phyloP scores from a whole-genome alignment of 2,113 vertebrate genomes.

The Sceloporus undulatus region DNA sequence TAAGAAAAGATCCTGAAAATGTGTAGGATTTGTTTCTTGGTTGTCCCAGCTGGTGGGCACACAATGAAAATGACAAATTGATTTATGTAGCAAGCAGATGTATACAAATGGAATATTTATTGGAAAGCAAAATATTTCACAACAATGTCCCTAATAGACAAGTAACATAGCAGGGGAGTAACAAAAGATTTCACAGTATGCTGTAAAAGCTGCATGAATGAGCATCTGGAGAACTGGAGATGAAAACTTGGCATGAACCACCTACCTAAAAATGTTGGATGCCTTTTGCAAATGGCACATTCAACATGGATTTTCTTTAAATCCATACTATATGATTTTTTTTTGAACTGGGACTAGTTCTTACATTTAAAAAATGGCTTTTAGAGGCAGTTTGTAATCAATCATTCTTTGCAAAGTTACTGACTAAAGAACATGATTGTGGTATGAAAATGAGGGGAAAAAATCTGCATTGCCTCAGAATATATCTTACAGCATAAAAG shows the following conservation, averaged over 20 bases:
- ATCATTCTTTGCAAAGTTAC: background rate
- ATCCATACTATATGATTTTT: background rate
- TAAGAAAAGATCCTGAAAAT: background rate
- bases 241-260: background rate
- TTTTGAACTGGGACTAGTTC: background rate
- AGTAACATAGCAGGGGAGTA: slow-evolving; percentile 11
- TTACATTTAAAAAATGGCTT: background rate
- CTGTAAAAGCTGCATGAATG: slow-evolving; percentile 17
- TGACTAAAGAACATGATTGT: slow-evolving; percentile 2
- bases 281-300: background rate
- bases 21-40: slow-evolving; percentile 20
- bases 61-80: slow-evolving; percentile 7
- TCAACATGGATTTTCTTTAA: slow-evolving; percentile 33
- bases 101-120: slow-evolving; percentile 14
- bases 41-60: background rate
- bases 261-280: slow-evolving; percentile 9
- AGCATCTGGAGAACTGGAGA: background rate
- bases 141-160: slow-evolving; percentile 16
- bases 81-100: slow-evolving; percentile 15
- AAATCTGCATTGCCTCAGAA: slow-evolving; percentile 14
- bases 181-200: slow-evolving; percentile 31
- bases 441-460: background rate
- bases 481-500: background rate
- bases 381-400: background rate
- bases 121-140: slow-evolving; percentile 19